Evolutionary conservation across 2,113 vertebrate genomes (phyloP).

Genomic region (Hydrolagus affinis): DNA sequence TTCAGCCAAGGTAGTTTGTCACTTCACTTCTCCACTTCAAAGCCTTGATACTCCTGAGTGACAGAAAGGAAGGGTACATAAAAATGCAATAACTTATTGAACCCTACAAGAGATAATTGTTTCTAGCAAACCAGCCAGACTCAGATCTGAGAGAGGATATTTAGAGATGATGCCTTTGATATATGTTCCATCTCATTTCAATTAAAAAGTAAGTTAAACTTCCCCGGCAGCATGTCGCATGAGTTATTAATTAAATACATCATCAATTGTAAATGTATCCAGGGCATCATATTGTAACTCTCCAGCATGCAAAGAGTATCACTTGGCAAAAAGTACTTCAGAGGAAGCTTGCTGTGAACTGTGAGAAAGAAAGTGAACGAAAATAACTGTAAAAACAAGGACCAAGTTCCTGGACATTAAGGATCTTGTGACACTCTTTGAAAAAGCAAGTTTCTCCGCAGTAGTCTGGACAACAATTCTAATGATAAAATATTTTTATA

Average conservation of each 20-base stretch:
- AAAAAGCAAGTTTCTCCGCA: background rate
- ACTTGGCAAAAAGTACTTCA: background rate
- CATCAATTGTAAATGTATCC: background rate
- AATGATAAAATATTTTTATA: background rate
- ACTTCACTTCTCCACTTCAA: background rate
- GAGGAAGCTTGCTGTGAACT: background rate
- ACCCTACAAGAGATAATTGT: background rate
- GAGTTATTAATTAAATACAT: background rate
- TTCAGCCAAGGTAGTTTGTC: too few species aligned
- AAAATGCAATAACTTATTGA: too few species aligned
- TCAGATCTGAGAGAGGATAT: background rate
- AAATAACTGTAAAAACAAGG: background rate
- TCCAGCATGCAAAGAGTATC: background rate
- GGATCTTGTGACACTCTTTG: background rate
- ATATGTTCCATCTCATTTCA: background rate
- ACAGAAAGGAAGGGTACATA: too few species aligned
- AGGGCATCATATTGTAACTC: background rate
- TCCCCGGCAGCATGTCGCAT: background rate
- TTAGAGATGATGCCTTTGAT: background rate
- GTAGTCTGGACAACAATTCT: background rate
- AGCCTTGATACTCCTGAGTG: background rate
- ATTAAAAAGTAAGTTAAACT: background rate
- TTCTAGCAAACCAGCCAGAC: background rate
- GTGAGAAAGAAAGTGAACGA: background rate
- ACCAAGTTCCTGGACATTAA: background rate